phyloP scores from a whole-genome alignment of 1,140 invertebrate species.

The Lordiphosa collinella region DNA sequence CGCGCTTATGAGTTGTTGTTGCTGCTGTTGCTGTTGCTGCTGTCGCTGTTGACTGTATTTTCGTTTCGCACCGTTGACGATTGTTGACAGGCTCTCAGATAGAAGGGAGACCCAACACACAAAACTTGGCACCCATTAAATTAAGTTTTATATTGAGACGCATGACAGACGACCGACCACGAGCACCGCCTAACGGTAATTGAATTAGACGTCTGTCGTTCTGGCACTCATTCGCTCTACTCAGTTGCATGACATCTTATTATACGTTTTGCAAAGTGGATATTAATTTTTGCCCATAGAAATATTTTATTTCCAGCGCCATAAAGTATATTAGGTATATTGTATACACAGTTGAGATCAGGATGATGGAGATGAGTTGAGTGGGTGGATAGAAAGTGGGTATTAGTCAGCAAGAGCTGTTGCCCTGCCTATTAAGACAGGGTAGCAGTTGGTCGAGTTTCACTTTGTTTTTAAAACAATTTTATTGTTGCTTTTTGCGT shows the following conservation, averaged over 20 bases:
- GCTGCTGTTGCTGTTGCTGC: neutral
- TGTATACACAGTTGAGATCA: too few relatives aligned
- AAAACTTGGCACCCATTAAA: slow-evolving; percentile 62
- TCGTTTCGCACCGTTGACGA: slow-evolving; percentile 37
- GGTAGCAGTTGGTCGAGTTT: too few relatives aligned
- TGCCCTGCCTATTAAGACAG: too few relatives aligned
- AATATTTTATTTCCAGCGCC: too few relatives aligned
- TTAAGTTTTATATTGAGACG: slow-evolving; percentile 67
- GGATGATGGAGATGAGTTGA: too few relatives aligned
- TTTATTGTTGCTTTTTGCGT: neutral
- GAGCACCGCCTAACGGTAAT: slow-evolving; percentile 37
- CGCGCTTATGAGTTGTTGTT: neutral
- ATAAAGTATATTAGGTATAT: too few relatives aligned
- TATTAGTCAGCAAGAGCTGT: too few relatives aligned
- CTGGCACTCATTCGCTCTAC: neutral
- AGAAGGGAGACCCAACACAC: slow-evolving; percentile 22
- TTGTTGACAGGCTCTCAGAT: slow-evolving; percentile 55
- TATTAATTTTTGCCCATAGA: too few relatives aligned
- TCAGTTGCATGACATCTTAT: neutral
- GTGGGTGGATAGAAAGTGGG: too few relatives aligned
- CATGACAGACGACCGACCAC: slow-evolving; percentile 29
- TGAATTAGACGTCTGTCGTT: slow-evolving; percentile 49
- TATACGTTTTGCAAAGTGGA: too few relatives aligned
- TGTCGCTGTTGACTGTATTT: neutral
- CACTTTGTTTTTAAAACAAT: too few relatives aligned